phyloP scores from a whole-genome alignment of 2,797 vertebrate species.

The Cirrhinus mrigala region DNA sequence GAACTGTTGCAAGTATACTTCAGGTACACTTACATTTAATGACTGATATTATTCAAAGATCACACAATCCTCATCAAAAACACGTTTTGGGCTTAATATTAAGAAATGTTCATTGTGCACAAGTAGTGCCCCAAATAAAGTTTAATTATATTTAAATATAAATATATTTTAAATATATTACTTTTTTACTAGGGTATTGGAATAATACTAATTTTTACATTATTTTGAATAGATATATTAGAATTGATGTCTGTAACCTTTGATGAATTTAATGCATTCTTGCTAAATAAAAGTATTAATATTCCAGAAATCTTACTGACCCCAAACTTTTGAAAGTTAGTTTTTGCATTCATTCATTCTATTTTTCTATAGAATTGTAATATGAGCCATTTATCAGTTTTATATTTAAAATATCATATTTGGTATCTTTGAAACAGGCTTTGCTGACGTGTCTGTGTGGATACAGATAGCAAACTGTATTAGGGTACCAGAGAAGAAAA shows the following conservation, averaged over 20 bases:
- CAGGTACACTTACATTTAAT: too few species aligned
- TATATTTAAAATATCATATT: background rate
- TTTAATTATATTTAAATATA: too few species aligned
- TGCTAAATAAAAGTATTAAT: background rate
- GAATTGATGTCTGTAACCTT: too few species aligned
- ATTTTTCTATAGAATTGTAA: background rate
- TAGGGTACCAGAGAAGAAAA: background rate
- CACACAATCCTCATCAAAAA: too few species aligned
- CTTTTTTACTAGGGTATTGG: background rate
- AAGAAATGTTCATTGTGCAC: too few species aligned
- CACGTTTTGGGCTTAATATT: too few species aligned
- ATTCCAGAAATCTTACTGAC: background rate
- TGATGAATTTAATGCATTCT: background rate
- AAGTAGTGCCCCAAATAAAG: too few species aligned
- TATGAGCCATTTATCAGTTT: conserved; percentile 1
- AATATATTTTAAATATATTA: too few species aligned
- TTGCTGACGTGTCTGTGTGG: background rate
- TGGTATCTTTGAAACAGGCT: conserved; percentile 5
- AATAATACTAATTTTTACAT: background rate
- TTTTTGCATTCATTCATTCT: background rate
- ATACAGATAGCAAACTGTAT: conserved; percentile 9
- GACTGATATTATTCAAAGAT: too few species aligned
- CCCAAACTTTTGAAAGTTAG: background rate
- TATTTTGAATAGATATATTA: background rate
- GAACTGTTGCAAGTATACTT: too few species aligned